These are phyloP conservation scores for Cercopithecus mona DNA, from an alignment of 2,113 vertebrate species.

Conservation along the genomic window DNA sequence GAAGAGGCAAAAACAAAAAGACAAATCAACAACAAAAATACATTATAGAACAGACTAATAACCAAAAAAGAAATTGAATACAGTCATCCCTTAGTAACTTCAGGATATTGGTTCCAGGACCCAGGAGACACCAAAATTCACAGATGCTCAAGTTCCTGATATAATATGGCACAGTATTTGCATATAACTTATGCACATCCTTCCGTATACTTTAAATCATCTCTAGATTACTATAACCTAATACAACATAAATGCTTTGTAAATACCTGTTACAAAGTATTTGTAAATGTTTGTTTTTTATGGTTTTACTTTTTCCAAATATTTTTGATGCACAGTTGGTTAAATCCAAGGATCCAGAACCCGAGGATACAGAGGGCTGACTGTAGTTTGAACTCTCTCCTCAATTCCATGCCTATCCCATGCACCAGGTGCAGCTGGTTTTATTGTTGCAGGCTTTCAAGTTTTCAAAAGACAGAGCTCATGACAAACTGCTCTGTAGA, in stretches of 20 bases:
- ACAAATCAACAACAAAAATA: not conserved
- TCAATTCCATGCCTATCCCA: not conserved
- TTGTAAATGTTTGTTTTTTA: too few relatives aligned
- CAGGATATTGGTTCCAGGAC: not conserved
- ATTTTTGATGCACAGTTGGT: not conserved
- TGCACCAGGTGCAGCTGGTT: not conserved
- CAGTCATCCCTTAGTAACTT: not conserved
- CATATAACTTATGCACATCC: not conserved
- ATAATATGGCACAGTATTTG: not conserved
- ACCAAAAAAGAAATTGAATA: not conserved
- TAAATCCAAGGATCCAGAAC: not conserved
- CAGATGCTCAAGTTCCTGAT: not conserved
- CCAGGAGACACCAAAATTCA: not conserved
- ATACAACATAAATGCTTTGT: not conserved
- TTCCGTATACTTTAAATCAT: not conserved
- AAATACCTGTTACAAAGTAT: not conserved
- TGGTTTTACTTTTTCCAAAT: too few relatives aligned
- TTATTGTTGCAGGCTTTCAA: not conserved
- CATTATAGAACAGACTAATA: not conserved
- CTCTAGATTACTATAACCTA: not conserved
- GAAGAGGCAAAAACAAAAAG: not conserved
- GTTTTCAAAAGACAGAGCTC: not conserved
- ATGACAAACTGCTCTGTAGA: not conserved
- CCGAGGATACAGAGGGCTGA: not conserved
- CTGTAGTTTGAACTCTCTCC: not conserved